Evolutionary conservation across 2,113 vertebrate species (phyloP), one percentile per base, ranked within the genome.

Genomic region (Speoplatyrhinus poulsoni): DNA sequence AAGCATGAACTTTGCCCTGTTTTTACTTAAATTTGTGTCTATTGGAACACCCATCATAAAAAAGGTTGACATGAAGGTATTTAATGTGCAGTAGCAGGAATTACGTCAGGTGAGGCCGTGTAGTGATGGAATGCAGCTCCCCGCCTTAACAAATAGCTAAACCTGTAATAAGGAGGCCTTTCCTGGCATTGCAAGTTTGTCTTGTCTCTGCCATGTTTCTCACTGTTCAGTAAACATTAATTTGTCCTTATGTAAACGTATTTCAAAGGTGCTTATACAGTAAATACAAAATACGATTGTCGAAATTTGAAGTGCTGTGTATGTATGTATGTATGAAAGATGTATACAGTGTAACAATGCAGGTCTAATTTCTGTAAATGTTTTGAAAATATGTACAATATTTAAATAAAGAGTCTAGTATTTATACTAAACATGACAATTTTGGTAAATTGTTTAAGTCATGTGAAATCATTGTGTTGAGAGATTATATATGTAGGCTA

Each of bases 351-450:
- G 85, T 89, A 87, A 88, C 75, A 88, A 88, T 84, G 87, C 90
- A 91, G 85, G 88, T 89, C 79, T 86, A 84, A 87, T 90, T 90
- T 84, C 82, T 92, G 90, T 93, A 91, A 90, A 92, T 85, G 83
- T 91, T 92, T 92, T 90, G 58, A 89, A 41, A 90, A 90, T 85
- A 85, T 92, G 90, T 92, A 92, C 81, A 89, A 89, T 91, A 93
- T 93, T 91, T 90, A 91, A 92, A 92, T 93, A 93, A 92, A 93
- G 77, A 90, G 84, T 91, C 70, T 91, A 91, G 90, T 93, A 92
- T 93, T 93, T 93, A 88, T 93, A 92, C 79, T 85, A 84, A 81
- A 79, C 47, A 32, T 48, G 49, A 47, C 17, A 50, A 26, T 53
- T 46, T 5, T 15, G 46, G 13, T 66, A 52, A 50, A 36, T 62